Evolutionary conservation across 2,797 vertebrate genomes (phyloP), one percentile per base, ranked within the genome.

Genomic region (Heliangelus exortis): DNA sequence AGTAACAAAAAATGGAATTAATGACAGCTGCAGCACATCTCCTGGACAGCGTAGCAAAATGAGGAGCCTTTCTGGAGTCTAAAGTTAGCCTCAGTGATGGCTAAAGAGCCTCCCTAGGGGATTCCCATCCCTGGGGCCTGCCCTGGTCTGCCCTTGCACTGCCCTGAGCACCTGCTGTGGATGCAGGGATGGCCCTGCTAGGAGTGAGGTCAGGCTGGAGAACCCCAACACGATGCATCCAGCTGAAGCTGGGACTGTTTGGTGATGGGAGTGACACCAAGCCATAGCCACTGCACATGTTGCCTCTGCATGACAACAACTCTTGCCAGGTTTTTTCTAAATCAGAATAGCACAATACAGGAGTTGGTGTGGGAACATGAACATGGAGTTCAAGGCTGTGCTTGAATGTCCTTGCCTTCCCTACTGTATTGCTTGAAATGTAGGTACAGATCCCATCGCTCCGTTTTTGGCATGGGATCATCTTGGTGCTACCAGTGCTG

Each of bases 261-360:
- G 31, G 45, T 0, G 3, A 15, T 4, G 15, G 3, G 33, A 31
- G 17, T 3, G 19, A 23, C 8, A 29, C 39, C 17, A 9, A 43
- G 5, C 9, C 14, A 17, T 50, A 15, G 43, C 1, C 19, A 12
- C 50, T 5, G 12, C 45, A 5, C 1, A 0, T 0, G 51, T 33
- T 50, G 47, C 19, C 18, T 1, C 19, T 23, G 11, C 1, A 3
- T 4, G 7, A 28, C 16, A 47, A 62, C 11, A 10, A 19, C 23
- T 58, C 47, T 47, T 4, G 28, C 3, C 3, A 16, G 18, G 1
- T 2, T 3, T 41, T 4, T 45, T 23, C 19, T 0, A 6, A 67
- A 50, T 20, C 5, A 2, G 19, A n/a, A 15, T 7, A 23, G 57
- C 7, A 1, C 31, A 5, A 26, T 12, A 7, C 11, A 18, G 10